Conservation (phyloP, 2,113 vertebrate species). For the Zingel zingel region DNA sequence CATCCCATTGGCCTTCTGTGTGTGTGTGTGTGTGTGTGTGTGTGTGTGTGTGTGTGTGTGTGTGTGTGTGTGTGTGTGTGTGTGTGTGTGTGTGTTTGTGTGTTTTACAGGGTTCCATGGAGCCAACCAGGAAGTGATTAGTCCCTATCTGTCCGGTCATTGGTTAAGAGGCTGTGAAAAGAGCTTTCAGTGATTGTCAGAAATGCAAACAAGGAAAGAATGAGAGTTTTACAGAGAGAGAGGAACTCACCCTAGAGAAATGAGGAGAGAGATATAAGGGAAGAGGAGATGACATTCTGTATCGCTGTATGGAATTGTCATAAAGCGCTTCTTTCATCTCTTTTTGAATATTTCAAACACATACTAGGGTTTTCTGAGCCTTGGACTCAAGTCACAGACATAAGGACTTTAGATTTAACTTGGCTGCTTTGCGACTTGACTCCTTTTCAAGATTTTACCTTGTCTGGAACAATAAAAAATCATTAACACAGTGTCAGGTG, state of each 20-base stretch:
- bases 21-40: slow-evolving; percentile 53
- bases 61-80: slow-evolving; percentile 58
- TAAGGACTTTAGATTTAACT: not conserved
- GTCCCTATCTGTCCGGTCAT: slow-evolving; percentile 62
- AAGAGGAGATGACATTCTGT: slow-evolving; percentile 16
- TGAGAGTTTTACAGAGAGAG: slow-evolving; percentile 49
- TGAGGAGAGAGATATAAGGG: not conserved
- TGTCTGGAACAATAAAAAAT: not conserved
- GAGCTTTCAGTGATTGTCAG: slow-evolving; percentile 61
- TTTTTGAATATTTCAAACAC: not conserved
- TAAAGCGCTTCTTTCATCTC: not conserved
- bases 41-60: slow-evolving; percentile 30
- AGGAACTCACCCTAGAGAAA: slow-evolving; percentile 28
- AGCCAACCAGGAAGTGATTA: slow-evolving; percentile 82
- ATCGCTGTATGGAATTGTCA: not conserved
- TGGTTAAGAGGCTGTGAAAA: slow-evolving; percentile 66
- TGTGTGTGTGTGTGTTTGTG: slow-evolving; percentile 51
- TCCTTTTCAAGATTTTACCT: too few species aligned
- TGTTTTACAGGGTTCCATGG: slow-evolving; percentile 50
- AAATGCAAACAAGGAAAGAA: slow-evolving; percentile 72
- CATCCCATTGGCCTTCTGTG: slow-evolving; percentile 77
- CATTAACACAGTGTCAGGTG: not conserved
- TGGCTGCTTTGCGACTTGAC: not conserved
- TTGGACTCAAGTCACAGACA: not conserved
- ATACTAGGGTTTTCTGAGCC: not conserved